Evolutionary conservation across 2,797 vertebrate genomes (phyloP).

Genomic region (Capromys pilorides): DNA sequence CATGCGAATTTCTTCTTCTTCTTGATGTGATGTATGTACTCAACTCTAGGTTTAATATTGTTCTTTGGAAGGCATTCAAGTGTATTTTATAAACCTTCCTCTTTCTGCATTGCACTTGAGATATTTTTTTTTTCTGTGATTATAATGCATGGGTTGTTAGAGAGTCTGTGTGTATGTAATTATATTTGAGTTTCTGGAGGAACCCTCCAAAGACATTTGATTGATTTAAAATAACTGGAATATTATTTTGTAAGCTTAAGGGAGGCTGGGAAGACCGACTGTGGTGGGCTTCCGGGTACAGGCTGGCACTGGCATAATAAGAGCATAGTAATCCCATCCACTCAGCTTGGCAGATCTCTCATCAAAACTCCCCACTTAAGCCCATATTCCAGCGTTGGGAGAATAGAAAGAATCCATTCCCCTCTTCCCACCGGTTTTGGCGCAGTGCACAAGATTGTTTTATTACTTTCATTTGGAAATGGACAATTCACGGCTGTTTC

Average conservation of each 20-base stretch:
- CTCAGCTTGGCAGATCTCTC: neutral
- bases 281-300: neutral
- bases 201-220: conserved; percentile 58
- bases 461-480: conserved; percentile 47
- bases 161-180: conserved; percentile 71
- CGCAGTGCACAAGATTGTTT: neutral
- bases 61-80: conserved; percentile 36
- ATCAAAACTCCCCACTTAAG: conserved; percentile 21
- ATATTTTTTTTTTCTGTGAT: conserved; percentile 59
- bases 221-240: conserved; percentile 73
- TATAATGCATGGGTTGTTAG: conserved; percentile 8
- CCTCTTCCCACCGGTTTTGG: neutral
- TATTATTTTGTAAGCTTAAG: conserved; percentile 52
- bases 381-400: neutral
- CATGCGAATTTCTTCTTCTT: neutral
- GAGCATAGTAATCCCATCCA: neutral
- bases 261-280: neutral
- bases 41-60: neutral
- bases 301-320: neutral
- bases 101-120: conserved; percentile 26
- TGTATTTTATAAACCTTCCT: conserved; percentile 44
- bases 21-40: conserved; percentile 1
- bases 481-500: neutral
- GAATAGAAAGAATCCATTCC: neutral
- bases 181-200: conserved; percentile 70